Evolutionary conservation across 2,113 vertebrate genomes (phyloP), one percentile per base, ranked within the genome.

Genomic region (Echinops telfairi): DNA sequence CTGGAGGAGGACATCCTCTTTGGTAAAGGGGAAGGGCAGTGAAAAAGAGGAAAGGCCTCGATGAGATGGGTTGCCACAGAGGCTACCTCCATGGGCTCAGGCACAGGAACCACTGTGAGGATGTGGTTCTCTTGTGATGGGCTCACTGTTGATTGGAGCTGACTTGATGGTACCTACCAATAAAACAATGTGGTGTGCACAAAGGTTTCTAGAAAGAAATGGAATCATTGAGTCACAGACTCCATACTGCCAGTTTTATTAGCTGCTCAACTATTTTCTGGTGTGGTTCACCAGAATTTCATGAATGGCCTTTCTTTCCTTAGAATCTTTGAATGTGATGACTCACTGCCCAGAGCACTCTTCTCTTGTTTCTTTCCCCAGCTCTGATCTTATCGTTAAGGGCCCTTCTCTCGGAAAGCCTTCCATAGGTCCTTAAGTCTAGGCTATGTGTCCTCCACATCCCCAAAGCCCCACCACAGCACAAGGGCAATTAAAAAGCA

Each of bases 121-220:
- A 53, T 53, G 47, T 53, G 47, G 47, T 53, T 53, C 47, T 53
- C 5, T 12, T 53, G 47, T 53, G 47, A 53, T 9, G 47, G 47
- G 47, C 47, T 53, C 10, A 10, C 43, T 53, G 12, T 53, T 53
- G 47, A 11, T 47, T 10, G 47, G 47, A 53, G 47, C 47, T 53
- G 47, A 53, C 47, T 53, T 53, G 47, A 53, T 53, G 47, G 47
- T 2, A 14, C 10, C 47, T 53, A 53, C 5, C 47, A 53, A 53
- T n/a, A n/a, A 62, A 86, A 75, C 27, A 14, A 53, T 40, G 40
- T 70, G 36, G 9, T 33, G 27, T 27, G 75, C 22, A 75, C 3
- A 62, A 78, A 31, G 79, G 16, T 62, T 6, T 91, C 73, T 78
- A 89, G 36, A 87, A 91, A 95, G 36, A 91, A 82, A 66, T n/a